Evolutionary conservation across 2,113 vertebrate genomes (phyloP).

Genomic region (Perca flavescens): DNA sequence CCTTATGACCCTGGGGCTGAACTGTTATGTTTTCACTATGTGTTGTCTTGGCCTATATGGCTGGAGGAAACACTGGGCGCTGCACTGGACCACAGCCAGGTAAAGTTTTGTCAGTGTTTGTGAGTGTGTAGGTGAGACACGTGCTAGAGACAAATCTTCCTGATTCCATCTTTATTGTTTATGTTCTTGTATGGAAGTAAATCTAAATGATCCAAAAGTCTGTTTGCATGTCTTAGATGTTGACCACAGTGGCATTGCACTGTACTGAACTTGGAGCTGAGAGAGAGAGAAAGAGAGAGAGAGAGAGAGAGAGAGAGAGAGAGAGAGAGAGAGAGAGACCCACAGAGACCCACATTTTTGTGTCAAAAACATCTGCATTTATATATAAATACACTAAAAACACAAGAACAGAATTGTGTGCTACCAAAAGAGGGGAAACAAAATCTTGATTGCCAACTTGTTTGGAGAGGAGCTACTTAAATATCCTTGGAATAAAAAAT

Average conservation of each 20-base stretch:
- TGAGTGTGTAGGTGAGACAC: conserved; percentile 23
- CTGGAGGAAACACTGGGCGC: conserved; percentile 26
- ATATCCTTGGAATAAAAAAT: neutral
- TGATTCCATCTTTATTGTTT: conserved; percentile 60
- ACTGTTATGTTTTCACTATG: conserved; percentile 64
- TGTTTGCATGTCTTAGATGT: conserved; percentile 73
- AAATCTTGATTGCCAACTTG: conserved; percentile 3
- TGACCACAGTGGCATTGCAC: conserved; percentile 66
- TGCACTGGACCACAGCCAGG: conserved; percentile 25
- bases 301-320: conserved; percentile 31
- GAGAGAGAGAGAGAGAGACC: conserved; percentile 30
- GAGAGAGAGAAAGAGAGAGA: too few relatives aligned
- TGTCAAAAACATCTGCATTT: conserved; percentile 70
- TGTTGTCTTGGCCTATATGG: conserved; percentile 31
- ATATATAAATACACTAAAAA: conserved; percentile 62
- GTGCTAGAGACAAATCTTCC: conserved; percentile 9
- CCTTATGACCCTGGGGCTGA: conserved; percentile 48
- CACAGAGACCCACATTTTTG: conserved; percentile 55
- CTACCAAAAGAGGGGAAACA: conserved; percentile 37
- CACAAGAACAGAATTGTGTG: conserved; percentile 48
- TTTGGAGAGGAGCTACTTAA: conserved; percentile 14
- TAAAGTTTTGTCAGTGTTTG: conserved; percentile 16
- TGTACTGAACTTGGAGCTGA: conserved; percentile 39
- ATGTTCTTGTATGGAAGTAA: conserved; percentile 53
- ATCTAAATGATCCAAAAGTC: conserved; percentile 63